A percentile compares a stretch with the other conserved stretches of the same genome.
Conservation (phyloP, 92 coral and sea anemone genomes). For the Desmophyllum pertusum region DNA sequence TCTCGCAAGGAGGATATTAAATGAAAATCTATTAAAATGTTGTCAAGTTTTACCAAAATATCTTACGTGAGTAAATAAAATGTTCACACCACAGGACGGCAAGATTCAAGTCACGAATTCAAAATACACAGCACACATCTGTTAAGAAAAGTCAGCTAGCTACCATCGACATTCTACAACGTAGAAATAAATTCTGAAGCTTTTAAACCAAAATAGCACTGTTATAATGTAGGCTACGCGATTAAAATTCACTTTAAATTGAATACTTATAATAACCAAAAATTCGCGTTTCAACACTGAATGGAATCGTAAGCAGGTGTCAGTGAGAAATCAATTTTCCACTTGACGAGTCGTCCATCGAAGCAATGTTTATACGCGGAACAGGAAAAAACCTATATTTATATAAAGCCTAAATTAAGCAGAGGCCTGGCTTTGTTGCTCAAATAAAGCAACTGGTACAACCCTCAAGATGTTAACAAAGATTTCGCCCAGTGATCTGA, state of each 20-base stretch:
- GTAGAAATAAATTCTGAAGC: background rate
- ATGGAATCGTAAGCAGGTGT: constrained; percentile 31
- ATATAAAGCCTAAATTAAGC: background rate
- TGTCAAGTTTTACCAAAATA: background rate
- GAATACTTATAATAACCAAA: background rate
- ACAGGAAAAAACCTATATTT: constrained; percentile 1
- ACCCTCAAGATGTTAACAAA: background rate
- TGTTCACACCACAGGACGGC: constrained; percentile 12
- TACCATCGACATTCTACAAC: background rate
- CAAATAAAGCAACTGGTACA: constrained; percentile 5
- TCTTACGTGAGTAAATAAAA: background rate
- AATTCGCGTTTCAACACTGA: background rate
- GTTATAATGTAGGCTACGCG: background rate
- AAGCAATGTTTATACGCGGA: background rate
- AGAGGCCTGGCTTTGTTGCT: background rate
- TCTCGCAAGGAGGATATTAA: background rate
- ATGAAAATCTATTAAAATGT: background rate
- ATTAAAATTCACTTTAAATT: constrained; percentile 11
- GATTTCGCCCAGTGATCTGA: background rate
- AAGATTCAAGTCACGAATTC: background rate
- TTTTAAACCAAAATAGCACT: background rate
- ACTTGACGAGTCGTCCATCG: constrained; percentile 1
- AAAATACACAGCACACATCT: background rate
- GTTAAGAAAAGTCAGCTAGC: no score
- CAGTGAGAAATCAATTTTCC: background rate